Conservation (phyloP, 2,113 vertebrate genomes). For the Tragelaphus scriptus region DNA sequence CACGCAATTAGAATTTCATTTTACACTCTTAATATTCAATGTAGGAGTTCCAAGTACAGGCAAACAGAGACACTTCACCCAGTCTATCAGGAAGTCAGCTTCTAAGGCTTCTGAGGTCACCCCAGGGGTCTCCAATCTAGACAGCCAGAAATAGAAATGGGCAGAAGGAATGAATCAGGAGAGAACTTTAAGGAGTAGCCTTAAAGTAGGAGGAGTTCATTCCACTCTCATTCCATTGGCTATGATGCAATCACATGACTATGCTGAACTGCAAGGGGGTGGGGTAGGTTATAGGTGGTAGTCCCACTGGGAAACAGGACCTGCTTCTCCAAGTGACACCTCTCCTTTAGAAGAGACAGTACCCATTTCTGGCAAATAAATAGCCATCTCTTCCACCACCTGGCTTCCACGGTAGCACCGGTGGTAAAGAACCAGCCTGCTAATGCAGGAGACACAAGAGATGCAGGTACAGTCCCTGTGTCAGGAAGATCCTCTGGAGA, state of each 20-base stretch:
- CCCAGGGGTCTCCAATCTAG: neutral
- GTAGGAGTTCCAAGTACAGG: neutral
- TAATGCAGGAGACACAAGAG: neutral
- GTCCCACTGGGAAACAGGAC: neutral
- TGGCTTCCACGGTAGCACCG: neutral
- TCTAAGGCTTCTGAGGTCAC: neutral
- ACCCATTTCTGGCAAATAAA: neutral
- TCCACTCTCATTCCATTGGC: neutral
- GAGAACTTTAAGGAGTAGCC: no score
- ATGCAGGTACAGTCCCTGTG: neutral
- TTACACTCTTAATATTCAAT: neutral
- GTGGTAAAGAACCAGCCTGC: neutral
- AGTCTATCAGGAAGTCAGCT: neutral
- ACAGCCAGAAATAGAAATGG: neutral
- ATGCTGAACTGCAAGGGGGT: fast-evolving
- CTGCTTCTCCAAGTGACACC: neutral
- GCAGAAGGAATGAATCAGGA: neutral
- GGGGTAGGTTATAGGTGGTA: neutral
- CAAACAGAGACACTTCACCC: neutral
- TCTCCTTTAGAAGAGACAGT: neutral
- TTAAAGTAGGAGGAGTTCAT: neutral
- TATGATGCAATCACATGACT: neutral
- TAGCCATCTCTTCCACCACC: neutral
- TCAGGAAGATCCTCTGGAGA: neutral
- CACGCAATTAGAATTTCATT: neutral